Base-by-base conservation (phyloP, 35 echinoderm and acorn worm genomes). In the Hemicentrotus pulcherrimus region DNA sequence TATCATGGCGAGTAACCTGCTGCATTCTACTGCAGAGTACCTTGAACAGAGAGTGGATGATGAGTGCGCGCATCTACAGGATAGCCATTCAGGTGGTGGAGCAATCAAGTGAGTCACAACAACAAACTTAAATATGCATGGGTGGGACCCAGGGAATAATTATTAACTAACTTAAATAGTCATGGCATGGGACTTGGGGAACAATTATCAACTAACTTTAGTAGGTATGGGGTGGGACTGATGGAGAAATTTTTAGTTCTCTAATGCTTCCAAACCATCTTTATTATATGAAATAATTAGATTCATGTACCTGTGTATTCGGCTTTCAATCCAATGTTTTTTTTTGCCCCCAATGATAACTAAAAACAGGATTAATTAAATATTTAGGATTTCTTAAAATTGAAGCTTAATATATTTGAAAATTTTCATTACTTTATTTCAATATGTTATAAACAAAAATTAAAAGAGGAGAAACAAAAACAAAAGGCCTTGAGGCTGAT, bases 1-100 rank as follows among this genome's bases (percentile, higher is more conserved):
- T 91, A 97, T 99, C 32, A 99, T 99, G 98, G 98, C 98, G 35
- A 99, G 94, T 33, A 97, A 95, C 47, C 88, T 99, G 9, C 96
- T 99, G 46, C 95, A 96, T 78, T 99, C 98, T 45, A 99, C 96
- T 24, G 91, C 78, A 22, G 98, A 98, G 71, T 99, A 97, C 92
- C 92, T 99, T 15, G 96, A 96, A 13, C 47, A 88, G 45, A 89
- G 91, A 31, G 94, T 98, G 28, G 97, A 98, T 97, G 97, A 96
- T 6, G 95, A 96, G 4, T 95, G 97, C 78, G 95, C 88, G 86
- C 46, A 65, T 33, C 86, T 98, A 24, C 98, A 99, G 47, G 98
- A 99, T 86, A 99, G 97, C 88, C 95, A 97, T 45, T 98, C 95
- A 33, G 46, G 91, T 11, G 95, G 94, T 85, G 97, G 97, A 71